A percentile compares a stretch with the other conserved stretches of the same genome.
Evolutionary conservation across 2,888 invertebrate genomes (phyloP).

Genomic region (Oxytorus armatus): DNA sequence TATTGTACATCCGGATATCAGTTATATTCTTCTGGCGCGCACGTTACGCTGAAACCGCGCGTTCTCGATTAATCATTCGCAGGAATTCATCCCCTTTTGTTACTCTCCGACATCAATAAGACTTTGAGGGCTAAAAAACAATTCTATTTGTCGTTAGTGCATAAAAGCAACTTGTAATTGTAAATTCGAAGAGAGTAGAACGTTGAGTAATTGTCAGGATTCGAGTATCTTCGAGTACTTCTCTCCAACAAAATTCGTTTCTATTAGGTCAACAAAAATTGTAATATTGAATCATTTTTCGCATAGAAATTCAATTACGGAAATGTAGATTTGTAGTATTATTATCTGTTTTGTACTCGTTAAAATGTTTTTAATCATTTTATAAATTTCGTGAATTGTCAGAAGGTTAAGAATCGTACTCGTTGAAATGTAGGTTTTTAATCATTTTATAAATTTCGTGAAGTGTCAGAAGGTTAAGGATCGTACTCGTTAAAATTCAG

Average conservation of each 20-base stretch:
- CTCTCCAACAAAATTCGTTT: too few species aligned
- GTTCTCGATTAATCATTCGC: conserved; percentile 58
- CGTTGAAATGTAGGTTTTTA: too few species aligned
- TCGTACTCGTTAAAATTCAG: too few species aligned
- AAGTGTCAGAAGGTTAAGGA: too few species aligned
- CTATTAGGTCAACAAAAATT: too few species aligned
- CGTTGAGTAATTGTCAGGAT: conserved; percentile 22
- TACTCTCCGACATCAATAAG: neutral
- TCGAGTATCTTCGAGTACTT: conserved; percentile 2
- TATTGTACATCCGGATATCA: conserved; percentile 25
- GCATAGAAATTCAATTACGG: too few species aligned
- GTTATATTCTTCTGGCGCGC: conserved; percentile 46
- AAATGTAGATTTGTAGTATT: neutral
- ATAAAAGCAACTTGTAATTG: conserved; percentile 28
- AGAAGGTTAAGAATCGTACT: too few species aligned
- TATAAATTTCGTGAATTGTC: too few species aligned
- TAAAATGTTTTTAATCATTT: too few species aligned
- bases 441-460: too few species aligned
- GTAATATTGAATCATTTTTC: too few species aligned
- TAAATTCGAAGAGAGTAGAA: neutral
- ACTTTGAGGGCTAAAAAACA: conserved; percentile 24
- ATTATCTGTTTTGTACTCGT: neutral
- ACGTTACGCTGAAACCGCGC: conserved; percentile 42
- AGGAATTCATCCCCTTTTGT: conserved; percentile 32
- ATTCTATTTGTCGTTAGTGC: conserved; percentile 35